A percentile compares a stretch with the other conserved stretches of the same genome.
Evolutionary conservation across 2,797 vertebrate genomes (phyloP).

Genomic region (Dendrocincla tyrannina): DNA sequence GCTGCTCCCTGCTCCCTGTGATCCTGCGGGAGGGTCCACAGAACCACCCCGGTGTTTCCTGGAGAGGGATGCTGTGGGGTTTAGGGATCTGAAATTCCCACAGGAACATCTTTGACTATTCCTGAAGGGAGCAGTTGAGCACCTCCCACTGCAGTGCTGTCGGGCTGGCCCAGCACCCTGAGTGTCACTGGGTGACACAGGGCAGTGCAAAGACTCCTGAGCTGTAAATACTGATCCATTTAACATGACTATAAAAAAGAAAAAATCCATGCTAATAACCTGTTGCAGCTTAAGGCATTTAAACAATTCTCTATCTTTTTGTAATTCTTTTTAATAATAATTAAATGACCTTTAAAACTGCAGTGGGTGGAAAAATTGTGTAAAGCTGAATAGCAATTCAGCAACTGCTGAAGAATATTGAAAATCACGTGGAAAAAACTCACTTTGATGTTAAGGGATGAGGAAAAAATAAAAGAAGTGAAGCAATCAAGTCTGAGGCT

Average conservation of each 20-base stretch:
- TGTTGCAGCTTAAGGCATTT: neutral
- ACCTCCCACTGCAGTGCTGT: neutral
- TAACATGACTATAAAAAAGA: neutral
- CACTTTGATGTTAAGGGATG: neutral
- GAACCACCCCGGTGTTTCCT: neutral
- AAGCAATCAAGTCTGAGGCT: neutral
- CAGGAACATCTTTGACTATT: neutral
- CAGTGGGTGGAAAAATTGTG: constrained; percentile 8
- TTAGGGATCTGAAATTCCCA: neutral
- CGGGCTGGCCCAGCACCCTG: neutral
- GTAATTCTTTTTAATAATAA: constrained; percentile 46
- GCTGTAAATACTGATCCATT: neutral
- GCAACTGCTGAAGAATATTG: neutral
- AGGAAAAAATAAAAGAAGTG: neutral
- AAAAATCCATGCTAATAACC: neutral
- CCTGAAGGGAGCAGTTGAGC: neutral
- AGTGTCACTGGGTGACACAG: neutral
- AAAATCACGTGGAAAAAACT: neutral
- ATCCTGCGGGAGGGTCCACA: neutral
- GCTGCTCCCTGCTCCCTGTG: fast-evolving
- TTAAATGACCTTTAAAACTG: constrained; percentile 59
- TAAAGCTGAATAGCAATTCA: neutral
- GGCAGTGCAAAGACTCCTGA: neutral
- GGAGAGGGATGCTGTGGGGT: neutral
- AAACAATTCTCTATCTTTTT: neutral